phyloP scores from a whole-genome alignment of 1,140 invertebrate genomes.

The Scaptomyza montana region DNA sequence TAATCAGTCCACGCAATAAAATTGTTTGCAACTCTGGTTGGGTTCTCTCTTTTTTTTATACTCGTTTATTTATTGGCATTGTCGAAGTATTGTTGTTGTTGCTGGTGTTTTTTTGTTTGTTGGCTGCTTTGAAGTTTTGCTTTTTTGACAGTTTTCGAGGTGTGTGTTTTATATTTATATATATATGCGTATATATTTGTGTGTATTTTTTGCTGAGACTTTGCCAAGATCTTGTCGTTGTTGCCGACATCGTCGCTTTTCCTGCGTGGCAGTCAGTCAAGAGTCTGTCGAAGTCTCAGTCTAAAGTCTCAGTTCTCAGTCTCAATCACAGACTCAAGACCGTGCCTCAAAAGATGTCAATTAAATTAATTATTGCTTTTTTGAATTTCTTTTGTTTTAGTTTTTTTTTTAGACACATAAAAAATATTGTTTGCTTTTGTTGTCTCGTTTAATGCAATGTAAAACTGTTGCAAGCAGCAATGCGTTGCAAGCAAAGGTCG shows the following conservation, averaged over 20 bases:
- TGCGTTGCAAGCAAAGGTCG: conserved; percentile 60
- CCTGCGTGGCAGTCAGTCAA: conserved; percentile 76
- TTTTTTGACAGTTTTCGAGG: conserved; percentile 82
- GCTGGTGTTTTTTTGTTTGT: conserved; percentile 43
- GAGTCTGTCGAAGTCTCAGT: conserved; percentile 43
- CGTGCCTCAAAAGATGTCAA: conserved; percentile 80
- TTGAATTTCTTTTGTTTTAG: conserved; percentile 55
- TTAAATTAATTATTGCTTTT: conserved; percentile 82
- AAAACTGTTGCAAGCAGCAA: conserved; percentile 76
- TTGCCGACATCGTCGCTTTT: conserved; percentile 57
- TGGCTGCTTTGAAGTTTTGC: conserved; percentile 65
- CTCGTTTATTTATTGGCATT: conserved; percentile 55
- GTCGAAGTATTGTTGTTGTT: conserved; percentile 16
- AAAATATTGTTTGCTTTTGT: neutral
- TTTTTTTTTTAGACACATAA: conserved; percentile 18
- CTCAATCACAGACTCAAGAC: conserved; percentile 36
- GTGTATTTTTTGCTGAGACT: conserved; percentile 44
- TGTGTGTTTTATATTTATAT: conserved; percentile 51
- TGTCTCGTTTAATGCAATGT: conserved; percentile 59
- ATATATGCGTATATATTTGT: too few species aligned
- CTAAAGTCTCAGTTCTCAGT: conserved; percentile 19
- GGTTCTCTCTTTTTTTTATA: conserved; percentile 59
- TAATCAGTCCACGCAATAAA: conserved; percentile 83
- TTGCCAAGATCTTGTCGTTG: conserved; percentile 64
- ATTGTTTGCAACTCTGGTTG: conserved; percentile 69